Percentiles rank a stretch among this genome's conserved stretches.
Conservation (phyloP, 2,113 vertebrate species). For the Oncorhynchus masou region DNA sequence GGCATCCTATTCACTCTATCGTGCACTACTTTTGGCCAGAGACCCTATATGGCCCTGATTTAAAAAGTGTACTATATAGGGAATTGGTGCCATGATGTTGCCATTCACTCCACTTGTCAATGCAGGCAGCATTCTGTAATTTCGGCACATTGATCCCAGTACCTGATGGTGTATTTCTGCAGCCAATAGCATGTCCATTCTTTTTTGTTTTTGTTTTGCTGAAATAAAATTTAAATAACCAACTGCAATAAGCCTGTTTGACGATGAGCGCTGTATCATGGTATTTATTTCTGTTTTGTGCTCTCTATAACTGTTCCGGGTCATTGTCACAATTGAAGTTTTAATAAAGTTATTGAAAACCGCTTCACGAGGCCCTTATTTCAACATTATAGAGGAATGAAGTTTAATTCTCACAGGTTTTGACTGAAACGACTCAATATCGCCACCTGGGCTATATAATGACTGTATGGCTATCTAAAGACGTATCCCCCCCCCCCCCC, state of each 20-base stretch:
- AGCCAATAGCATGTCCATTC: constrained; percentile 65
- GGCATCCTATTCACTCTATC: too few species aligned
- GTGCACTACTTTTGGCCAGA: too few species aligned
- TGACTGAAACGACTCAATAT: too few species aligned
- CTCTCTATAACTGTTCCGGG: constrained; percentile 71
- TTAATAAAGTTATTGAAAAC: constrained; percentile 74
- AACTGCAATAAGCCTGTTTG: constrained; percentile 75
- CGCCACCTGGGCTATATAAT: too few species aligned
- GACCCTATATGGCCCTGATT: too few species aligned
- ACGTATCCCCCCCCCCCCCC: too few species aligned
- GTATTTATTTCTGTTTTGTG: constrained; percentile 79
- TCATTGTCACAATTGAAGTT: constrained; percentile 74
- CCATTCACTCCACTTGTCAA: constrained; percentile 50
- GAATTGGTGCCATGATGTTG: background rate
- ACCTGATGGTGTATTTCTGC: constrained; percentile 17
- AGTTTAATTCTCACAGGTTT: constrained; percentile 49
- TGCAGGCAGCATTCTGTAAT: constrained; percentile 37
- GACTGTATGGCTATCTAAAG: too few species aligned
- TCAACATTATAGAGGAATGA: background rate
- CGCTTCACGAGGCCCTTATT: constrained; percentile 4
- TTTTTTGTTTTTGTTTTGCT: constrained; percentile 56
- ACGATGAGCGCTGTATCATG: constrained; percentile 73
- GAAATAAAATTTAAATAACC: constrained; percentile 69
- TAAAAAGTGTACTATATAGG: too few species aligned
- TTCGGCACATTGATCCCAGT: constrained; percentile 39